A percentile compares a stretch with the other conserved stretches of the same genome.
Evolutionary conservation across 2,113 vertebrate genomes (phyloP).

Genomic region (Burhinus bistriatus): DNA sequence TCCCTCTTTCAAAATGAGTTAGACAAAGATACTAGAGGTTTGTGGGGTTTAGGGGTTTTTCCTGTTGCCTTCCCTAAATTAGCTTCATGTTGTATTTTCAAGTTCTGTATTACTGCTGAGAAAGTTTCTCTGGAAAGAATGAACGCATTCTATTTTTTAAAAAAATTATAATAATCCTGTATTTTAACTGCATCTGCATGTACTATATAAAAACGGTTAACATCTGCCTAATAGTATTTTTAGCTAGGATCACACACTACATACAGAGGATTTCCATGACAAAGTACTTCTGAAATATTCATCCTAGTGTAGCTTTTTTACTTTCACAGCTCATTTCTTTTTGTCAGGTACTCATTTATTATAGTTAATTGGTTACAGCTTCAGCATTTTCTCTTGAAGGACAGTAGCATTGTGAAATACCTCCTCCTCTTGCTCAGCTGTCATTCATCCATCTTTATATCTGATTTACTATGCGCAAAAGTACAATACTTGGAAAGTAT

Average conservation of each 20-base stretch:
- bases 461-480: not conserved
- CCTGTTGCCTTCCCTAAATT: not conserved
- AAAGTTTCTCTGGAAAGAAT: not conserved
- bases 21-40: not conserved
- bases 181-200: not conserved
- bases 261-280: not conserved
- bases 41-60: not conserved
- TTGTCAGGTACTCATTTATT: slow-evolving; percentile 39
- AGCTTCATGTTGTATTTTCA: not conserved
- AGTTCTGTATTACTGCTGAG: not conserved
- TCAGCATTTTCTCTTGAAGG: slow-evolving; percentile 56
- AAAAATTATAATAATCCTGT: not conserved
- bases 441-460: slow-evolving; percentile 36
- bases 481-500: not conserved
- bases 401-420: slow-evolving; percentile 43
- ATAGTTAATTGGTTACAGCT: slow-evolving; percentile 61
- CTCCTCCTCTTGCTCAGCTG: not conserved
- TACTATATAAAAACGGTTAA: not conserved
- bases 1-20: not conserved
- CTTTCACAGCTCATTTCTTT: slow-evolving; percentile 52
- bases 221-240: not conserved
- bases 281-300: not conserved
- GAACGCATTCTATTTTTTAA: not conserved
- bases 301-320: slow-evolving; percentile 29
- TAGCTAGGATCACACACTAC: not conserved